Conservation (phyloP, 2,113 vertebrate species). For the Ondatra zibethicus region DNA sequence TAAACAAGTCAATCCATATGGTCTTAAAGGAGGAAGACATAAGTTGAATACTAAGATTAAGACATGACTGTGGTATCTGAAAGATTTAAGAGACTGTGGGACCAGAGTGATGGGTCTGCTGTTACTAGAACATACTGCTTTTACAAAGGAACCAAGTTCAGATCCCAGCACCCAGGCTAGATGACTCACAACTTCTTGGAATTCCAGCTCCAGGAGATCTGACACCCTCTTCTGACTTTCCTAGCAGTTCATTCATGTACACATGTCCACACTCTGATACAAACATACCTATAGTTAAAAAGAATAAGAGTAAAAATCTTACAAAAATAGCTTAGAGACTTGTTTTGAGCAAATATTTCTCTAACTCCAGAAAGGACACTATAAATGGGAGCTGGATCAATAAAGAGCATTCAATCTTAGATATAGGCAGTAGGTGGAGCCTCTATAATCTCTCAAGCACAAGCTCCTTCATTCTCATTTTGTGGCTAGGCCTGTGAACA, state of each 20-base stretch:
- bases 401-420: neutral
- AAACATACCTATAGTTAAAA: neutral
- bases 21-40: neutral
- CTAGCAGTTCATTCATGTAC: neutral
- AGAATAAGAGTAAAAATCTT: neutral
- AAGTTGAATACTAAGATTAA: neutral
- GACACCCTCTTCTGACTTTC: neutral
- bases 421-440: neutral
- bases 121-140: neutral
- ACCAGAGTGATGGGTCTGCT: neutral
- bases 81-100: neutral
- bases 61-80: neutral
- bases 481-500: neutral
- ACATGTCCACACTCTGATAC: neutral
- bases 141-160: neutral
- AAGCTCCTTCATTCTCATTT: neutral
- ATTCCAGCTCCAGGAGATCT: neutral
- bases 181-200: neutral
- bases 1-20: neutral
- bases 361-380: neutral
- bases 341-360: neutral
- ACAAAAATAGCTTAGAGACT: neutral
- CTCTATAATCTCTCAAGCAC: neutral
- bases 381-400: neutral
- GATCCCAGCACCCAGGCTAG: neutral